A percentile compares a stretch with the other conserved stretches of the same genome.
Evolutionary conservation across 2,797 vertebrate genomes (phyloP).

Genomic region (Enoplosus armatus): DNA sequence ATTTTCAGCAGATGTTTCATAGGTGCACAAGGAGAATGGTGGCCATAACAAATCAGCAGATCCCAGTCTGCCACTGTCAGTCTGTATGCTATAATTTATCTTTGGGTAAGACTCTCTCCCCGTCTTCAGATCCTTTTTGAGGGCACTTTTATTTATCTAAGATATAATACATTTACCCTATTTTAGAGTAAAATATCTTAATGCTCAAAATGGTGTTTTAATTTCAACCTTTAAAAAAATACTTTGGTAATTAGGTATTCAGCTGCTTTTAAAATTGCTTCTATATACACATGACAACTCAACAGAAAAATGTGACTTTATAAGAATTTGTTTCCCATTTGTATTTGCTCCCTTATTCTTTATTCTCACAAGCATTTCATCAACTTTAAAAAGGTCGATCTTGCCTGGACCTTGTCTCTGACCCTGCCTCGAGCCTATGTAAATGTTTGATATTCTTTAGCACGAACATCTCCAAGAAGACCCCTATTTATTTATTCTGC

Average conservation of each 20-base stretch:
- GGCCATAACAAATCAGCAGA: constrained; percentile 32
- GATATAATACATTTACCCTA: neutral
- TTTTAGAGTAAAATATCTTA: neutral
- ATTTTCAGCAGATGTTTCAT: constrained; percentile 44
- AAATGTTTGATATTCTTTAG: neutral
- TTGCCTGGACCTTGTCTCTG: constrained; percentile 5
- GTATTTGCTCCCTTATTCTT: neutral
- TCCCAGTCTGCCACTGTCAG: constrained; percentile 9
- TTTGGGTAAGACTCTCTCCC: neutral
- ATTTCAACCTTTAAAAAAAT: neutral
- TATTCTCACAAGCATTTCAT: constrained; percentile 17
- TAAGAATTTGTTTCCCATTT: neutral
- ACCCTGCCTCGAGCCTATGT: neutral
- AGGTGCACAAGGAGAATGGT: constrained; percentile 20
- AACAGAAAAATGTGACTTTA: neutral
- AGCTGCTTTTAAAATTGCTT: neutral
- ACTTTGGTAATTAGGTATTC: neutral
- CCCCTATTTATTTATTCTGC: neutral
- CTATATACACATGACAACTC: too few species aligned
- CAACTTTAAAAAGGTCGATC: neutral
- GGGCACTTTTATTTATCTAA: neutral
- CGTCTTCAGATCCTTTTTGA: neutral
- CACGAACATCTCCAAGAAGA: neutral
- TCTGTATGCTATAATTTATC: constrained; percentile 21
- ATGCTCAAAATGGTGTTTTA: neutral